A percentile compares a stretch with the other conserved stretches of the same genome.
phyloP scores from a whole-genome alignment of 2,113 vertebrate species.

The Dryoscopus gambensis region DNA sequence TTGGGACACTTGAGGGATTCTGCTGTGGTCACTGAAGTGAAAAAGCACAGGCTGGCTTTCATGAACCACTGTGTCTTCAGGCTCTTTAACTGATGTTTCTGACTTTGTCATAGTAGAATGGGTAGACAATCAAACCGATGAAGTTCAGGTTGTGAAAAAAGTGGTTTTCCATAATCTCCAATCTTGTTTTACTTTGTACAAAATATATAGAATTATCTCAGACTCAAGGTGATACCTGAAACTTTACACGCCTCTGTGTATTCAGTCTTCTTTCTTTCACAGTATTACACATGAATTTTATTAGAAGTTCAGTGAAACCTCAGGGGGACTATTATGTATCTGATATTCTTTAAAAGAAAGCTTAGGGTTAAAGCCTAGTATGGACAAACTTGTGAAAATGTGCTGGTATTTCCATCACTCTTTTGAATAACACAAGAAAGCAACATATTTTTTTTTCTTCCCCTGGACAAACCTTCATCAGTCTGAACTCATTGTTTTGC shows the following conservation, averaged over 20 bases:
- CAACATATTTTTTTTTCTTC: not conserved
- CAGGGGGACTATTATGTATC: not conserved
- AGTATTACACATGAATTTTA: not conserved
- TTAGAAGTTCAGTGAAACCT: not conserved
- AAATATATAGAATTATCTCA: not conserved
- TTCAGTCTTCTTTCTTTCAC: not conserved
- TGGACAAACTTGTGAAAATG: not conserved
- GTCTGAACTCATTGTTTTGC: not conserved
- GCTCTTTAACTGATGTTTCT: not conserved
- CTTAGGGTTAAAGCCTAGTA: not conserved
- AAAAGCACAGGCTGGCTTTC: not conserved
- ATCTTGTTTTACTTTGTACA: not conserved
- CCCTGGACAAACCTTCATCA: not conserved
- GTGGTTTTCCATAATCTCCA: not conserved
- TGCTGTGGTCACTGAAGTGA: not conserved
- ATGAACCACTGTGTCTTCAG: not conserved
- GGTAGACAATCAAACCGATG: not conserved
- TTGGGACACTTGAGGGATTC: not conserved
- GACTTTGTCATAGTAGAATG: not conserved
- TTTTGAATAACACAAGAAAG: not conserved
- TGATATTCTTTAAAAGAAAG: not conserved
- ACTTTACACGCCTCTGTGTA: not conserved
- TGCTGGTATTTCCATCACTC: not conserved
- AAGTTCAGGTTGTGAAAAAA: not conserved
- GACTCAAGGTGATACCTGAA: not conserved